phyloP scores from a whole-genome alignment of 1,140 invertebrate genomes.

The Thaumetopoea pityocampa region DNA sequence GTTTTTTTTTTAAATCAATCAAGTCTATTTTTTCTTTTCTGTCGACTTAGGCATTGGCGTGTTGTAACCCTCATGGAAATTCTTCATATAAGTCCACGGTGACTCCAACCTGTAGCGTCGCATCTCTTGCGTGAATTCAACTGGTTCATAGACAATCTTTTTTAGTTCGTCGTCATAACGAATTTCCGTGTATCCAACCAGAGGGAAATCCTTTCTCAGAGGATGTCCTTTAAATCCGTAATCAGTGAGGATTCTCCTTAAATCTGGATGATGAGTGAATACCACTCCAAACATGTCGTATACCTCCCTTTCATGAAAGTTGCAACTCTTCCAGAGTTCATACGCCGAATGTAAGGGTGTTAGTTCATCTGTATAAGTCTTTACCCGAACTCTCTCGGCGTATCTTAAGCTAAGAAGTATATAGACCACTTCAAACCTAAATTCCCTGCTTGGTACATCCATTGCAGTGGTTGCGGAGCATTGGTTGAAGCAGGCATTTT shows the following conservation, averaged over 20 bases:
- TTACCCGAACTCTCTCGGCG: slow-evolving; percentile 39
- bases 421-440: slow-evolving; percentile 87
- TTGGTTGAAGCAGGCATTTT: slow-evolving; percentile 92
- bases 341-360: slow-evolving; percentile 62
- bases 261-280: slow-evolving; percentile 69
- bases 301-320: slow-evolving; percentile 66
- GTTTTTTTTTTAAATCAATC: no score
- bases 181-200: slow-evolving; percentile 61
- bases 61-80: slow-evolving; percentile 54
- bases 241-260: slow-evolving; percentile 68
- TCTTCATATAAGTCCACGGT: slow-evolving; percentile 58
- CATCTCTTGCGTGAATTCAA: slow-evolving; percentile 65
- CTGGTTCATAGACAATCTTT: slow-evolving; percentile 66
- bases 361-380: slow-evolving; percentile 71
- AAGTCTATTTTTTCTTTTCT: slow-evolving; percentile 21
- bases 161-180: slow-evolving; percentile 71
- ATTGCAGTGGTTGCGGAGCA: slow-evolving; percentile 90
- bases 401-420: slow-evolving; percentile 94
- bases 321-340: slow-evolving; percentile 51
- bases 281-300: slow-evolving; percentile 72
- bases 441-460: slow-evolving; percentile 89
- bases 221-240: slow-evolving; percentile 71
- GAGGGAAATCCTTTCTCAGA: slow-evolving; percentile 65
- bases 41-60: slow-evolving; percentile 18
- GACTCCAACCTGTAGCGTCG: slow-evolving; percentile 49